A percentile compares a stretch with the other conserved stretches of the same genome.
phyloP scores from a whole-genome alignment of 2,113 vertebrate species.

The Platichthys flesus region DNA sequence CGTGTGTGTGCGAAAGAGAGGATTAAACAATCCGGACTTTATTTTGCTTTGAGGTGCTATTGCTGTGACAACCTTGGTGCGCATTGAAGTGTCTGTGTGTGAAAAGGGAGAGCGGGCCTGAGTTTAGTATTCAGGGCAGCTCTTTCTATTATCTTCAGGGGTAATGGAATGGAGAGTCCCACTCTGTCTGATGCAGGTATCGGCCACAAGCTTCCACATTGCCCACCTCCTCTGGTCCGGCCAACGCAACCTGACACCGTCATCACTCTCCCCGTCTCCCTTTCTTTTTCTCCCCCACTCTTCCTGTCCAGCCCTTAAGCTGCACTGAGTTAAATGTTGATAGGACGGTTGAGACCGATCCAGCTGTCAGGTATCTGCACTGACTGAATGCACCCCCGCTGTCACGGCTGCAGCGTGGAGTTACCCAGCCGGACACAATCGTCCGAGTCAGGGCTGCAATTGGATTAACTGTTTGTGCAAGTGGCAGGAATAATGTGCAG shows the following conservation, averaged over 20 bases:
- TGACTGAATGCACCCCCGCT: slow-evolving; percentile 55
- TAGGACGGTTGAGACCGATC: slow-evolving; percentile 42
- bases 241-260: slow-evolving; percentile 45
- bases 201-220: slow-evolving; percentile 47
- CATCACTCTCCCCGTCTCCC: slow-evolving; percentile 53
- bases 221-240: slow-evolving; percentile 36
- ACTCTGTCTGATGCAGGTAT: slow-evolving; percentile 62
- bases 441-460: slow-evolving; percentile 56
- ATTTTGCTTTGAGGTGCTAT: slow-evolving; percentile 1
- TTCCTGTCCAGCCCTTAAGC: slow-evolving; percentile 56
- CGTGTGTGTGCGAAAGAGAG: not conserved
- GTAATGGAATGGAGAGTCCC: slow-evolving; percentile 69
- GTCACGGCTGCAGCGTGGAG: slow-evolving; percentile 29
- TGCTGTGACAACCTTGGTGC: too few species aligned
- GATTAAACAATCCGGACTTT: slow-evolving; percentile 41
- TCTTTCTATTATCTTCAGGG: slow-evolving; percentile 71
- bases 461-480: slow-evolving; percentile 63
- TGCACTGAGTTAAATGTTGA: slow-evolving; percentile 50
- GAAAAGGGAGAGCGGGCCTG: slow-evolving; percentile 41
- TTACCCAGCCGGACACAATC: slow-evolving; percentile 50
- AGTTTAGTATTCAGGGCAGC: slow-evolving; percentile 74
- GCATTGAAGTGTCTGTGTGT: slow-evolving; percentile 30
- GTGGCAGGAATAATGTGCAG: slow-evolving; percentile 38
- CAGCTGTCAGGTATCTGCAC: slow-evolving; percentile 39
- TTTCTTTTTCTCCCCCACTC: slow-evolving; percentile 1